phyloP scores from a whole-genome alignment of 2,888 invertebrate species.

The Penaeus monodon region DNA sequence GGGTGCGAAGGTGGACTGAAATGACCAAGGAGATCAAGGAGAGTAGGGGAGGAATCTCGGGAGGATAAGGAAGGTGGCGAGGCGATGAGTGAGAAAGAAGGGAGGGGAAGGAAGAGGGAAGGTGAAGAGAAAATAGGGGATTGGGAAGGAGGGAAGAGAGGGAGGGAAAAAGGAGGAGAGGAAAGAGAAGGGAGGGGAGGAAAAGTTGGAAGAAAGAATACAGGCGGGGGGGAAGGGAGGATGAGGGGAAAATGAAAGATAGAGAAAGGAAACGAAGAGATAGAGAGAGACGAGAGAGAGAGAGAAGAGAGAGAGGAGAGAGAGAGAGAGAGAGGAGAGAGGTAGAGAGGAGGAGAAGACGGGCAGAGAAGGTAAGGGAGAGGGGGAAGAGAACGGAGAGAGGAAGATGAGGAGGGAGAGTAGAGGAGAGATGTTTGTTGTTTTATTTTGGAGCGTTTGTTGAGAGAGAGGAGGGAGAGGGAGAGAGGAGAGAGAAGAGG shows the following conservation, averaged over 20 bases:
- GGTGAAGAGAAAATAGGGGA: not conserved
- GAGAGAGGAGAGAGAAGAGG: not conserved
- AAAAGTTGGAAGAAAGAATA: no score
- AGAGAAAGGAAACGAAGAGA: no score
- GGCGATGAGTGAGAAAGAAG: not conserved
- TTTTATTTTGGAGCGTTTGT: no score
- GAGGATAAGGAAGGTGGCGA: not conserved
- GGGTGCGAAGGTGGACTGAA: not conserved
- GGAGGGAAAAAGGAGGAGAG: not conserved
- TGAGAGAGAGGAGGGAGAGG: not conserved
- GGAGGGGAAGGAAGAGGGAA: not conserved
- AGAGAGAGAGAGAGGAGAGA: not conserved
- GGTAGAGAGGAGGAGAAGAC: not conserved
- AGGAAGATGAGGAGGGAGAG: not conserved
- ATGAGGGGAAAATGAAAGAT: no score
- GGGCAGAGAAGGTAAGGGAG: not conserved
- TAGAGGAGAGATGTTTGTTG: no score
- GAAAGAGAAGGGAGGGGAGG: not conserved
- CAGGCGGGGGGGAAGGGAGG: no score
- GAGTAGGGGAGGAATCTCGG: not conserved
- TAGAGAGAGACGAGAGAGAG: no score
- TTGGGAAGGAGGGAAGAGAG: not conserved
- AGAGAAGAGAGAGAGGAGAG: not conserved
- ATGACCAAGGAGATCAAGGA: not conserved
- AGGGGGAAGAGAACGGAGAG: no score